Evolutionary conservation across 2,797 vertebrate genomes (phyloP), one percentile per base, ranked within the genome.

Genomic region (Garrulus glandarius): DNA sequence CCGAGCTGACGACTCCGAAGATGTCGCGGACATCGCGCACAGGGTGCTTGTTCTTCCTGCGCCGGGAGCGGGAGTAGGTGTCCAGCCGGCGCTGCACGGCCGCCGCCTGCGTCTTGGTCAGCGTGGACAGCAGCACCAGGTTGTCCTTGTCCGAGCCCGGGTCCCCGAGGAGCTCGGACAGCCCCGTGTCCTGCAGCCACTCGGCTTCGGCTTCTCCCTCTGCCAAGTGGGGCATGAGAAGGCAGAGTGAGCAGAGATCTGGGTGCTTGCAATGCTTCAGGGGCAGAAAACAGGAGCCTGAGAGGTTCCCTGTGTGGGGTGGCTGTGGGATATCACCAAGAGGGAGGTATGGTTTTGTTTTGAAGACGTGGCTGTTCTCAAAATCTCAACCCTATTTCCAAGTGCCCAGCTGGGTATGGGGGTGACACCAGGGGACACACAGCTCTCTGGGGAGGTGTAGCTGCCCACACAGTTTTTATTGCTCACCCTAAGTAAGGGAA

Each of bases 171-270:
- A 99, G 98, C 59, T 98, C 98, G 0, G 98, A 98, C 44, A 99
- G 97, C 24, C 99, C 99, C 1, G 98, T 98, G 3, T 99, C 99
- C 61, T 98, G 98, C 52, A 99, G 97, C 99, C 99, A 99, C 96
- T 98, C 98, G 5, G 98, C 98, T 90, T 99, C 98, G 32, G 98
- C 98, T 61, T 99, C 99, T 3, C 98, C 99, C 52, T 97, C 97
- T 97, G 84, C 2, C 2, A 13, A 41, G 47, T 9, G 32, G 74
- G 3, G 55, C 37, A 10, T 0, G 29, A 74, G 44, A 64, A 60
- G 37, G 27, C 23, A 0, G 10, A 20, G 86, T 18, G 52, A 77
- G 80, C 15, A 21, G 34, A 36, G 24, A 8, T 3, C 1, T 1
- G 26, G 61, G 43, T 1, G 37, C 7, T 36, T 3, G 27, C 24